These are phyloP conservation scores for Myanophis thanlyinensis DNA, from an alignment of 2,113 vertebrate species.

Conservation along the genomic window DNA sequence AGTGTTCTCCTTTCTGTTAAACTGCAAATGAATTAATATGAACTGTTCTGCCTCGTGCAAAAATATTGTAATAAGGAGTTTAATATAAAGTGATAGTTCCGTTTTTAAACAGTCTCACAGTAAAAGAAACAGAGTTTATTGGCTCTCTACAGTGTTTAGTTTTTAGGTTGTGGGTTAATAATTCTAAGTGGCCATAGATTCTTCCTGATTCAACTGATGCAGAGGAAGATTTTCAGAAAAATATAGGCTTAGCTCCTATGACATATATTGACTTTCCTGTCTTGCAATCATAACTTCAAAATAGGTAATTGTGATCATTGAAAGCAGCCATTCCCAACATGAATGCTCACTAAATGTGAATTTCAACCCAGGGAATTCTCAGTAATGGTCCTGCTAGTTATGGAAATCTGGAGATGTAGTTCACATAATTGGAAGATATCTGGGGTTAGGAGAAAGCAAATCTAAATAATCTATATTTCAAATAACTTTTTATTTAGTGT, in stretches of 20 bases:
- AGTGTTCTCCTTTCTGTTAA: neutral
- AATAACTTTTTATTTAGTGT: neutral
- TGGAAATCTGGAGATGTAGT: neutral
- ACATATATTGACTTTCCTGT: neutral
- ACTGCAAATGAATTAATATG: conserved; percentile 6
- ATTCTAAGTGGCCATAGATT: neutral
- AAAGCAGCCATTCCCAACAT: neutral
- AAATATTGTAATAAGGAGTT: neutral
- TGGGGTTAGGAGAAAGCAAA: neutral
- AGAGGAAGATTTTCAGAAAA: neutral
- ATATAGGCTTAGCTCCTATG: neutral
- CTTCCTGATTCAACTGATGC: neutral
- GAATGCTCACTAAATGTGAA: neutral
- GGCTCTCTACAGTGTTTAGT: neutral
- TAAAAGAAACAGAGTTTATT: neutral
- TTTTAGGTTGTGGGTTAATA: neutral
- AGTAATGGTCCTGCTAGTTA: neutral
- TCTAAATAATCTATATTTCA: neutral
- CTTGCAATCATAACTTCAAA: neutral
- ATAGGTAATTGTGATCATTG: neutral
- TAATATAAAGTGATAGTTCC: neutral
- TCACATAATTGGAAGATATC: neutral
- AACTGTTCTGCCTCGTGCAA: neutral
- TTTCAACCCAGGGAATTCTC: neutral
- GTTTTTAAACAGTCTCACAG: neutral